Base-by-base conservation (phyloP, 2,888 invertebrate species). In the Clitarchus hookeri region DNA sequence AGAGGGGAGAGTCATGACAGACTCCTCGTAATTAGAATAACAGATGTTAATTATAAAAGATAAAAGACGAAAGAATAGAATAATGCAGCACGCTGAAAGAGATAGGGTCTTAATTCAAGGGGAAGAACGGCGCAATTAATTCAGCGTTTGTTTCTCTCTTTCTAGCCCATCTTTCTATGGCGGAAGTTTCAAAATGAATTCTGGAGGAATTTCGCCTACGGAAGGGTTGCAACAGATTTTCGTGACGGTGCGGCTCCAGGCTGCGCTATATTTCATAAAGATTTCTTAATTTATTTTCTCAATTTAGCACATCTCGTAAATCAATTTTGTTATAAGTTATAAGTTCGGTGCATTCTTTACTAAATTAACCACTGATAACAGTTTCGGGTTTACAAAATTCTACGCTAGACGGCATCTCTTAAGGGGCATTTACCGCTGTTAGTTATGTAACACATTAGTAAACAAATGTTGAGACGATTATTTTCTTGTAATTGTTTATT, bases 21-120 rank as follows among this genome's bases (percentile, higher is more conserved):
- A 65, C 65, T 65, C 65, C 65, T 65, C 82, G 82, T 84, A 84
- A 84, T 84, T 84, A 84, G 36, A 84, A 84, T 54, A 65, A 84
- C 84, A 84, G 84, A 54, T 84, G 84, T 84, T 84, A 84, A 84
- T 84, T 84, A 84, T 84, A 48, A 27, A 84, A 44, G 44, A 84
- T 53, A 84, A 53, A 53, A 84, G 53, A 84, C 25, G 53, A 84
- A 84, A 53, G 48, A 84, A 53, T 53, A 44, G 53, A 84, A 84
- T 84, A 84, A 53, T 53, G 84, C 84, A 53, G 53, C 48, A 53
- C 26, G 48, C 25, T 25, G 84, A 19, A 44, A 84, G 44, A 84
- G 84, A 84, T 65, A 65, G 65, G 65, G 65, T 65, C 65, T 65
- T 84, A 53, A 84, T 53, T 84, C 84, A 53, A 48, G 23, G 27